Conservation (phyloP, 2,113 vertebrate genomes). For the Misgurnus anguillicaudatus region DNA sequence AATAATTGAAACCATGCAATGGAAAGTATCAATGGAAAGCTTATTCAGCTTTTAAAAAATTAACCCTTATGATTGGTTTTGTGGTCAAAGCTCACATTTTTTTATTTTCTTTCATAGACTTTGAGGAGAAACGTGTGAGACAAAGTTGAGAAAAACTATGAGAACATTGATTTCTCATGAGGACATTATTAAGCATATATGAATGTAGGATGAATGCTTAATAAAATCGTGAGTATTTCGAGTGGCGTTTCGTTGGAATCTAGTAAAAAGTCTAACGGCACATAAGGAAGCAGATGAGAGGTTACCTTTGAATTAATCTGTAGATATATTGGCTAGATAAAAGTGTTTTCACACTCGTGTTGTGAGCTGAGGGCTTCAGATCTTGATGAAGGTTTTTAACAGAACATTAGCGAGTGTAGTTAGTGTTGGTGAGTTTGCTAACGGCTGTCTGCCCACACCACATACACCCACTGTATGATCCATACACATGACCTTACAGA, state of each 20-base stretch:
- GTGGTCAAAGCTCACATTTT: too few relatives aligned
- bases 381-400: slow-evolving; percentile 31
- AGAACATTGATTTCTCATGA: too few relatives aligned
- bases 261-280: background rate
- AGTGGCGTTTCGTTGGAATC: background rate
- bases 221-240: too few relatives aligned
- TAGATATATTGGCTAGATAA: slow-evolving; percentile 15
- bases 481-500: slow-evolving; percentile 78
- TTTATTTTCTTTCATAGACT: too few relatives aligned
- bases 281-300: slow-evolving; percentile 17
- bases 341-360: slow-evolving; percentile 30
- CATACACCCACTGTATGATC: slow-evolving; percentile 77
- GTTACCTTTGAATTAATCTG: slow-evolving; percentile 26
- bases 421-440: slow-evolving; percentile 72
- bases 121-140: too few relatives aligned
- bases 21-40: too few relatives aligned
- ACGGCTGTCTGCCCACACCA: slow-evolving; percentile 75
- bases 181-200: too few relatives aligned
- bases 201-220: too few relatives aligned
- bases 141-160: too few relatives aligned
- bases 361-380: slow-evolving; percentile 31
- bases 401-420: slow-evolving; percentile 43
- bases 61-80: too few relatives aligned
- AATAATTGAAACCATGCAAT: too few relatives aligned
- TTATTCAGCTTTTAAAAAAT: too few relatives aligned